phyloP scores from a whole-genome alignment of 1,140 invertebrate genomes.

The Aphelenchoides fujianensis region DNA sequence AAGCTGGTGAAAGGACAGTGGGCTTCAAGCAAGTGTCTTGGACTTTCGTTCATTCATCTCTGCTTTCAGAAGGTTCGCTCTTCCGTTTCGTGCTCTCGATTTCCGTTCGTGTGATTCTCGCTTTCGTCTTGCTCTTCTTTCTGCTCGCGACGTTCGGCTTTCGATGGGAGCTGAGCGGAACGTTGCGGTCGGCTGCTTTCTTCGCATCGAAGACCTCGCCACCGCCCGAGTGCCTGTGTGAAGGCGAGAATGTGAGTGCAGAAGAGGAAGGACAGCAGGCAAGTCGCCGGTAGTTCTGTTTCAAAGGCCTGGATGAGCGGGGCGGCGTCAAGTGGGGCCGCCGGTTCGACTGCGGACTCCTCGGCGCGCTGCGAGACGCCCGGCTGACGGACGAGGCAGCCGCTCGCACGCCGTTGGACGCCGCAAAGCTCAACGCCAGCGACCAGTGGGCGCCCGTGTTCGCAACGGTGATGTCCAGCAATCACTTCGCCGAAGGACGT shows the following conservation, averaged over 20 bases:
- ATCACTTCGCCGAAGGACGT: not conserved
- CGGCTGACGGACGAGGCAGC: not conserved
- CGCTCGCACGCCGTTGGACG: not conserved
- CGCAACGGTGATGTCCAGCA: not conserved
- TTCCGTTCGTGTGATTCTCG: too few relatives aligned
- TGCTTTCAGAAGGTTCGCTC: too few relatives aligned
- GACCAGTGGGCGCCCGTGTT: not conserved
- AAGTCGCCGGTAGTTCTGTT: slow-evolving; percentile 1
- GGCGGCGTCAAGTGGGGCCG: not conserved
- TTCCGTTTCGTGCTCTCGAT: too few relatives aligned
- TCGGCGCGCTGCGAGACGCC: not conserved
- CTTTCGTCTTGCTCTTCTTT: too few relatives aligned
- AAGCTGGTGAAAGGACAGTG: too few relatives aligned
- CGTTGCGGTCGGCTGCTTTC: too few relatives aligned
- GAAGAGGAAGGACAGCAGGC: not conserved
- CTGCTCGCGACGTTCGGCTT: too few relatives aligned
- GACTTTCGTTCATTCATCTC: too few relatives aligned
- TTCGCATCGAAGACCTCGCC: too few relatives aligned
- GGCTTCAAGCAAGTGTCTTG: too few relatives aligned
- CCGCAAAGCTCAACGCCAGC: not conserved
- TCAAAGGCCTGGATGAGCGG: not conserved
- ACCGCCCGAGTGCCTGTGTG: not conserved
- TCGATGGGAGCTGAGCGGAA: too few relatives aligned
- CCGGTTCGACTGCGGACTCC: not conserved
- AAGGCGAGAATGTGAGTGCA: not conserved